phyloP scores from a whole-genome alignment of 1,140 invertebrate genomes.

The Anthonomus grandis region DNA sequence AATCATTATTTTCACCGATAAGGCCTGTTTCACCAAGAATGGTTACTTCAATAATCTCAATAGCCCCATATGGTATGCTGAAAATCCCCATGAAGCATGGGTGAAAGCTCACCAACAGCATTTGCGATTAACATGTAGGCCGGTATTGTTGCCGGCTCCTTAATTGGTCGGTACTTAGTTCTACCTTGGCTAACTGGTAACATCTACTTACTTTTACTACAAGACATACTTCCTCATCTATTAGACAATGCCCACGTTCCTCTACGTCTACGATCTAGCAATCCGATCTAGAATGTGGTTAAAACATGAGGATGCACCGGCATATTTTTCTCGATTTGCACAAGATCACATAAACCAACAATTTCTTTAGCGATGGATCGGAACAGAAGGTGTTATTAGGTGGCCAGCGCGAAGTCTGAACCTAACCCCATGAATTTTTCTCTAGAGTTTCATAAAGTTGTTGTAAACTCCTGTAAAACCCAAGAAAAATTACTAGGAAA shows the following conservation, averaged over 20 bases:
- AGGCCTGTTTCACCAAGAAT: conserved; percentile 8
- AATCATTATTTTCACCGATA: conserved; percentile 1
- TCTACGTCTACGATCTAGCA: no score
- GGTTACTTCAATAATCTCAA: conserved; percentile 1
- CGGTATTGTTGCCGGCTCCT: conserved; percentile 1
- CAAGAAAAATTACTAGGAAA: neutral
- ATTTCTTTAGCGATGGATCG: conserved; percentile 46
- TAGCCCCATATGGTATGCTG: neutral
- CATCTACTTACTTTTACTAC: neutral
- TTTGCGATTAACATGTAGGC: conserved; percentile 1
- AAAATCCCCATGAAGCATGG: conserved; percentile 1
- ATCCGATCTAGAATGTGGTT: conserved; percentile 6
- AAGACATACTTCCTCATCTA: neutral
- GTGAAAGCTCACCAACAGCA: neutral
- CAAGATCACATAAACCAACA: no score
- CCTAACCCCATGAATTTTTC: conserved; percentile 48
- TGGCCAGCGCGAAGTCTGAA: conserved; percentile 49
- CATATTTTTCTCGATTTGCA: no score
- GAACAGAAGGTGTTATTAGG: conserved; percentile 42
- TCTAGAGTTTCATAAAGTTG: conserved; percentile 47
- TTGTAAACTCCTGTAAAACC: neutral
- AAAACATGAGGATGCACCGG: no score
- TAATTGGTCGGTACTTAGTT: neutral
- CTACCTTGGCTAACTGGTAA: neutral
- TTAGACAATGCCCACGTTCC: no score